Base-by-base conservation (phyloP, 2,888 invertebrate species). In the Harmothoe impar region DNA sequence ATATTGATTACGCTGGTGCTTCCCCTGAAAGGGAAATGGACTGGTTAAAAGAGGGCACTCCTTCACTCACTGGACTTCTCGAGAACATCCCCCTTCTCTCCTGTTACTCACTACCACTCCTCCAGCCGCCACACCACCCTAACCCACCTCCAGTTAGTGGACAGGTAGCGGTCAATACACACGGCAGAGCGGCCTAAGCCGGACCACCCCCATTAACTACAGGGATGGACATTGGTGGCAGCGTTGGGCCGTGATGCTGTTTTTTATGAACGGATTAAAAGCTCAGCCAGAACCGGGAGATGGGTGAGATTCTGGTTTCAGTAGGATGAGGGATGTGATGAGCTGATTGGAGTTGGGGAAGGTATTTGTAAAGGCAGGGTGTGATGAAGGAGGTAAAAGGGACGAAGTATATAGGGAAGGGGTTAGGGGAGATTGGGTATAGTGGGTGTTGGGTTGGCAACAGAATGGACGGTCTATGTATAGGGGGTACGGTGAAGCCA, bases 121-220 rank as follows among this genome's bases (percentile, higher is more conserved):
- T 15, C 7, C 62, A 62, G 62, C 62, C 62, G 0, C n/a, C 7
- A 72, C 72, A 29, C 72, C 72, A 62, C 72, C 31, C 15, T 72
- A 23, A 25, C 29, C 25, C 72, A 15, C 72, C 72, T 29, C 72
- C 72, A 15, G 72, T 29, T 29, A 25, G 15, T 72, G 72, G 25
- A 29, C 72, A 72, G 72, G 72, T 72, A 72, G 29, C 31, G 72
- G 72, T 72, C 72, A 72, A 72, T 72, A 72, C 72, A 5, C 20
- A 20, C 68, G 5, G n/a, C 72, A n/a, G 29, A 15, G 29, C 62
- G 25, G 29, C 31, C 72, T 72, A 15, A n/a, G 29, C 31, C 31
- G 7, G 62, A 20, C 62, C 62, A 62, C 62, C 20, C 62, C 72
- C 72, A 72, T 72, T 72, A 72, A 72, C 72, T 72, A 23, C 72